Conservation (phyloP, 2,888 invertebrate genomes). For the Spicauda simplicius region DNA sequence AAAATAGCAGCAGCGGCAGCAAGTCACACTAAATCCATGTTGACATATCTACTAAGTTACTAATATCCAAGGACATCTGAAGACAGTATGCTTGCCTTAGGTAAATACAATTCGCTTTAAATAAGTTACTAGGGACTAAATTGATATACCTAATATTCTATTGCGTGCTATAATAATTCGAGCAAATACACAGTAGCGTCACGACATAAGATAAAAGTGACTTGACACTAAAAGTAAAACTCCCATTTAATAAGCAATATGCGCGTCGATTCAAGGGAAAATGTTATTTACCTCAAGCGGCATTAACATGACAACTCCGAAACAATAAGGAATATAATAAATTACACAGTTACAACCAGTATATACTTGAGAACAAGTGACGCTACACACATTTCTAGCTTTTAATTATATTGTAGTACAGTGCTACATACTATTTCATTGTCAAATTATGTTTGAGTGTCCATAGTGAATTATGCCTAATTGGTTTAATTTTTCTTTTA, state of each 20-base stretch:
- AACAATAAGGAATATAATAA: constrained; percentile 58
- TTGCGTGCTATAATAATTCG: background rate
- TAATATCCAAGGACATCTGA: no score
- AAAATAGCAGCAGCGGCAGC: no score
- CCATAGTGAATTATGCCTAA: constrained; percentile 7
- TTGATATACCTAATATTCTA: background rate
- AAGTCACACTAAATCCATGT: no score
- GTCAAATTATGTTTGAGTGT: background rate
- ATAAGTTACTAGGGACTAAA: background rate
- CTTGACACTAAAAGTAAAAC: background rate
- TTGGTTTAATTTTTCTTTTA: background rate
- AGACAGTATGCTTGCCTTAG: no score
- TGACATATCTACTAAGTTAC: no score
- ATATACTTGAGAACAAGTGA: constrained; percentile 24
- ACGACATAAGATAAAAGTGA: background rate
- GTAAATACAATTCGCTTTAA: background rate
- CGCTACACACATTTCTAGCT: constrained; percentile 8
- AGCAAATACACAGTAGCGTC: background rate
- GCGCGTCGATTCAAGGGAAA: constrained; percentile 55
- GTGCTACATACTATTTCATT: background rate
- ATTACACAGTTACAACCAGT: constrained; percentile 50
- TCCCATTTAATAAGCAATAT: constrained; percentile 18
- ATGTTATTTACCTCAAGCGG: constrained; percentile 49
- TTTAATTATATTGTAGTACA: background rate
- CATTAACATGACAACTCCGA: constrained; percentile 62